Base-by-base conservation (phyloP, 2,113 vertebrate genomes). In the Tenebrosternarchus preto region DNA sequence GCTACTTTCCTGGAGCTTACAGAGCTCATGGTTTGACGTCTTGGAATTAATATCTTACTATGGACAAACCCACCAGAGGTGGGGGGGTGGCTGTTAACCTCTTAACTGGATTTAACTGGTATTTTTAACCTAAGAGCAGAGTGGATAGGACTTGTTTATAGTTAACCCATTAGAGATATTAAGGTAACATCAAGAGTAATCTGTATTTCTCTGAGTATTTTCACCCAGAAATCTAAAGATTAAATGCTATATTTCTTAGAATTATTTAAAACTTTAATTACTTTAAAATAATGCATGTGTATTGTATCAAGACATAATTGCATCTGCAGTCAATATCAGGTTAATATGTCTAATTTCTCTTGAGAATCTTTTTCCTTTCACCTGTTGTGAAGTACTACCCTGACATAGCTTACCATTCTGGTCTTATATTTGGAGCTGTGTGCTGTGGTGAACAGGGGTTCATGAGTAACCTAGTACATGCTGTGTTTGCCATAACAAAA, bases 31-130 rank as follows among this genome's bases (percentile, higher is more conserved):
- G 61, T 79, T 76, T 64, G 61, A 39, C 56, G 61, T 82, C 64
- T n/a, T 61, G 86, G 74, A 80, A 78, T 86, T 81, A 83, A 83
- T 83, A 84, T 80, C 80, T 81, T 85, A 80, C 80, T 76, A 80
- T 83, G 69, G 78, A 76, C 83, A 86, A 70, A 83, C 82, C 59
- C 85, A 76, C 73, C 71, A 53, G 56, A 75, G 63, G 57, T 68
- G 15, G 78, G 78, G 64, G 56, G 78, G 78, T 57, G 56, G 63
- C 22, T 68, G 39, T 81, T 86, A 85, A 85, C 77, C 66, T 68
- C 84, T 85, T 85, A 4, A 80, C 74, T 74, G 82, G 85, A 84
- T 84, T 85, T 77, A 79, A 76, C 27, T 50, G 76, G 81, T 84
- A 84, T 82, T 80, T 85, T 85, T 86, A 84, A 83, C 80, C 77